These are phyloP conservation scores for Drosophila longiperda DNA, from an alignment of 2,888 invertebrate species.

Conservation along the genomic window DNA sequence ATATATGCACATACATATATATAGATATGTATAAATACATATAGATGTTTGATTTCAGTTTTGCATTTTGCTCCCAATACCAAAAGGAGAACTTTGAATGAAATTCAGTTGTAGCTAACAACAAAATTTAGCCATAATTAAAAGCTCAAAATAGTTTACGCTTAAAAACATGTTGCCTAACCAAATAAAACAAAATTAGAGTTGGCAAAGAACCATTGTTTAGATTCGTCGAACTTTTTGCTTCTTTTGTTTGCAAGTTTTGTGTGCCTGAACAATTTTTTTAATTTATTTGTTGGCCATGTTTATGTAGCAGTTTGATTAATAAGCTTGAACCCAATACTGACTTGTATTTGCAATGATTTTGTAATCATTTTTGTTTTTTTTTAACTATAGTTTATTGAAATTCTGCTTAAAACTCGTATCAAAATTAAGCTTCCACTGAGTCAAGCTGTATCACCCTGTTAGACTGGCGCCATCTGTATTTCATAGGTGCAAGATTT, in stretches of 20 bases:
- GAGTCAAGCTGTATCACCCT: not conserved
- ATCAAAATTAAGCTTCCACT: fast-evolving
- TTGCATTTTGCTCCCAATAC: conserved; percentile 22
- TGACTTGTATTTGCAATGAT: too few relatives aligned
- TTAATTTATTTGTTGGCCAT: not conserved
- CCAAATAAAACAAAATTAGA: conserved; percentile 7
- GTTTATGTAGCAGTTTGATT: not conserved
- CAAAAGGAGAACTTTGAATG: conserved; percentile 16
- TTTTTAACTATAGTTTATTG: not conserved
- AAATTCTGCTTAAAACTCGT: not conserved
- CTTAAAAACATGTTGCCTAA: conserved; percentile 15
- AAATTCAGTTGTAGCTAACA: conserved; percentile 39
- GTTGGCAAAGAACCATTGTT: conserved; percentile 31
- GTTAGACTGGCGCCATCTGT: conserved; percentile 7
- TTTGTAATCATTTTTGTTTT: not conserved
- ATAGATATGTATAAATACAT: conserved; percentile 1
- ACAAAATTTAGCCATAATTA: conserved; percentile 64
- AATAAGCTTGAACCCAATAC: not conserved
- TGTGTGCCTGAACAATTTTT: conserved; percentile 15
- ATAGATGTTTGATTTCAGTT: conserved; percentile 4
- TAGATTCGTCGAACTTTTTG: conserved; percentile 41
- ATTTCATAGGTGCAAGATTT: not conserved
- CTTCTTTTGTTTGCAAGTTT: conserved; percentile 52
- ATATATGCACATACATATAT: not conserved
- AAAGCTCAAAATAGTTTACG: conserved; percentile 58